These are phyloP conservation scores for Parauchenoglanis ngamensis DNA, from an alignment of 2,797 vertebrate genomes.

Conservation along the genomic window DNA sequence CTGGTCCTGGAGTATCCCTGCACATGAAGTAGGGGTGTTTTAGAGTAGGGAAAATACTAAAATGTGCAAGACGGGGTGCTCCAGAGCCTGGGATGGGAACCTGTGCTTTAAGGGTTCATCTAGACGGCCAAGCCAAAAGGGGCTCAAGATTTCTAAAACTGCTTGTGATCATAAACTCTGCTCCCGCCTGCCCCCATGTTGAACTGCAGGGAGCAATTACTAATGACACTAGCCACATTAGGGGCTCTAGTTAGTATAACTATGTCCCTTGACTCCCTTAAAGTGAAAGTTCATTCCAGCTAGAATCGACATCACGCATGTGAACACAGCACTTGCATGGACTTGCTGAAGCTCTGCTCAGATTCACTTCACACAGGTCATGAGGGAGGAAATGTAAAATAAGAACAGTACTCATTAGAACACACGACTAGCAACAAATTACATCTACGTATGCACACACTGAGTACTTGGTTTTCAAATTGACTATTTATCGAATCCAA, in stretches of 20 bases:
- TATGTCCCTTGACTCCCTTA: constrained; percentile 36
- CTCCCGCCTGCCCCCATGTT: constrained; percentile 43
- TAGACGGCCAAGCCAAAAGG: background rate
- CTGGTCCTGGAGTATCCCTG: background rate
- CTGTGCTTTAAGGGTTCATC: background rate
- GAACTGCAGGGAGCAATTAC: constrained; percentile 57
- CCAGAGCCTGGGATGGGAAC: background rate
- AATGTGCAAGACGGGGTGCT: background rate
- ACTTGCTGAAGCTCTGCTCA: background rate
- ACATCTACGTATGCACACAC: constrained; percentile 12
- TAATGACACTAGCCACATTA: constrained; percentile 53
- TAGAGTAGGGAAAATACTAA: background rate
- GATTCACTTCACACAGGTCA: background rate
- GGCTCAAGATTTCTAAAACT: background rate
- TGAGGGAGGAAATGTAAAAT: background rate
- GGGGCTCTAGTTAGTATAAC: constrained; percentile 36
- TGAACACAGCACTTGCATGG: constrained; percentile 24
- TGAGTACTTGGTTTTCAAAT: background rate
- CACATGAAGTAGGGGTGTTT: background rate
- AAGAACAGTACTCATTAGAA: background rate
- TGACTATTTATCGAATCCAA: constrained; percentile 17
- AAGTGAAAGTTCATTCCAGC: constrained; percentile 45
- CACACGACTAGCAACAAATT: background rate
- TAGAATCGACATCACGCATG: constrained; percentile 32
- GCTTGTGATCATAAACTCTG: constrained; percentile 35